Percentiles rank a stretch among this genome's conserved stretches.
Evolutionary conservation across 30 jellyfish, hydroid and myxozoan genomes (phyloP).

Genomic region (Morbakka virulenta): DNA sequence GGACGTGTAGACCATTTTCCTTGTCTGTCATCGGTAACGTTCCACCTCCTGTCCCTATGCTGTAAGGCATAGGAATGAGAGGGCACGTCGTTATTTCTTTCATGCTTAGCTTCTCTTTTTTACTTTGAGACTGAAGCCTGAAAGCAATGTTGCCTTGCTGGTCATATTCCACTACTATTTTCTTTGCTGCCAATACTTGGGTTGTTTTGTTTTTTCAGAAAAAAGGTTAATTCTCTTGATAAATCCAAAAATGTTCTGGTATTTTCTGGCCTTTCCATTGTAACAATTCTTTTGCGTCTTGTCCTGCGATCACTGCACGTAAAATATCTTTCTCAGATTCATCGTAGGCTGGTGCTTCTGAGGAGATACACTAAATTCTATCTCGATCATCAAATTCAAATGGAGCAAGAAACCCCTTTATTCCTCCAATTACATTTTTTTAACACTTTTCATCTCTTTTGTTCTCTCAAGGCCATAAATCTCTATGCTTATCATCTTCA

Average conservation of each 20-base stretch:
- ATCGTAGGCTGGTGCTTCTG: too few relatives aligned
- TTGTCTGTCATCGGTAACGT: slow-evolving; percentile 16
- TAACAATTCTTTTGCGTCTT: slow-evolving; percentile 5
- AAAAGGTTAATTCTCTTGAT: slow-evolving; percentile 11
- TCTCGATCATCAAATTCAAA: slow-evolving; percentile 11
- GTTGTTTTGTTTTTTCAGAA: slow-evolving; percentile 1
- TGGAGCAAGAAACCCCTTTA: slow-evolving; percentile 1
- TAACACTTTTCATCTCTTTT: slow-evolving; percentile 2
- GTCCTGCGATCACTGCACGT: slow-evolving; percentile 3
- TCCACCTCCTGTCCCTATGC: slow-evolving; percentile 16
- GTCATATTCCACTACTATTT: neutral
- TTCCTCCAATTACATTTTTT: slow-evolving; percentile 16
- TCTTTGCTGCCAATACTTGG: neutral
- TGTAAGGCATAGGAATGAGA: slow-evolving; percentile 12
- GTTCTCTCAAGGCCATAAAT: slow-evolving; percentile 10
- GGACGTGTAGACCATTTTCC: too few relatives aligned
- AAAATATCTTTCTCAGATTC: slow-evolving; percentile 1
- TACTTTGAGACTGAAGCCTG: neutral
- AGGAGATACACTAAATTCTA: neutral
- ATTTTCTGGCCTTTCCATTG: slow-evolving; percentile 1
- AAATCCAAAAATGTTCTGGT: slow-evolving; percentile 6
- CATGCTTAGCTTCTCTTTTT: neutral
- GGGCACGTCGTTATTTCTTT: too few relatives aligned
- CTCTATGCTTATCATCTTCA: slow-evolving; percentile 8
- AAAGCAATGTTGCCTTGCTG: slow-evolving; percentile 16